Conservation (phyloP, 2,113 vertebrate genomes). For the Conger conger region DNA sequence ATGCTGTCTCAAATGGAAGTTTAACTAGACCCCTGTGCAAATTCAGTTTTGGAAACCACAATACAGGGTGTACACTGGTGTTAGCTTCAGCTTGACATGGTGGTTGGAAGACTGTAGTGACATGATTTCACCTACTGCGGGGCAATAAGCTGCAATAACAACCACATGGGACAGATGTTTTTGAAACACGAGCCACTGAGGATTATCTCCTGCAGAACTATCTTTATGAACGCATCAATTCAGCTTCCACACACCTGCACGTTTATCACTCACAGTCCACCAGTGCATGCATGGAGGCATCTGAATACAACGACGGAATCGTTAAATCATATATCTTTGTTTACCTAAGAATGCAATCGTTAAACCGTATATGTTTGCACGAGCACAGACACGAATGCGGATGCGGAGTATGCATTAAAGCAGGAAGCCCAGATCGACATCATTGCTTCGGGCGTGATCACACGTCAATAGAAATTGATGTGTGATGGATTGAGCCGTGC, state of each 20-base stretch:
- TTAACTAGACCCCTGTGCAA: background rate
- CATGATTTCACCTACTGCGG: background rate
- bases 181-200: background rate
- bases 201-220: background rate
- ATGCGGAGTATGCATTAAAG: background rate
- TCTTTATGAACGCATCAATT: background rate
- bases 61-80: background rate
- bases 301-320: background rate
- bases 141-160: background rate
- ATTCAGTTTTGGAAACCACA: slow-evolving; percentile 1
- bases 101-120: background rate
- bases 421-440: background rate
- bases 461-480: background rate
- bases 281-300: background rate
- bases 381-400: background rate
- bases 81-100: background rate
- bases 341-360: background rate
- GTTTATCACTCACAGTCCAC: background rate
- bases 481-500: background rate
- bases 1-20: background rate
- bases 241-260: background rate
- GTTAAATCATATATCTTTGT: background rate
- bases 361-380: background rate
- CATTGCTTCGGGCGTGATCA: background rate
- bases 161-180: background rate